A percentile compares a stretch with the other conserved stretches of the same genome.
Conservation (phyloP, 2,113 vertebrate species). For the Pituophis catenifer region DNA sequence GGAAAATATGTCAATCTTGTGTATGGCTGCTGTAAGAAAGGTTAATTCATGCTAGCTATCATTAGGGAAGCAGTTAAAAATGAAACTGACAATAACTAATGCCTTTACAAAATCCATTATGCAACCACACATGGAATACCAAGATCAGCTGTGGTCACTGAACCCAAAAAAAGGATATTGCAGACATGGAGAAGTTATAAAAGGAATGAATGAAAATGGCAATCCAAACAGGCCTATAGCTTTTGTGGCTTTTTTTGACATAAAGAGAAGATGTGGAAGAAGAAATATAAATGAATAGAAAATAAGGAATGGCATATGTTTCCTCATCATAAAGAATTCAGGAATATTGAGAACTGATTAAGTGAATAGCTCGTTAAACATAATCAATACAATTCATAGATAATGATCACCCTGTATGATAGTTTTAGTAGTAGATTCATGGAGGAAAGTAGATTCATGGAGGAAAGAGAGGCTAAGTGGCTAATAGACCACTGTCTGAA, state of each 20-base stretch:
- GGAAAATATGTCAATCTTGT: not conserved
- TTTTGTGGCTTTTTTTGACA: not conserved
- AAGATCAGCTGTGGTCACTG: not conserved
- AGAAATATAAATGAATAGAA: not conserved
- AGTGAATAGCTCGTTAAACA: not conserved
- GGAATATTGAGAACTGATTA: not conserved
- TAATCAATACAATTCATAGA: not conserved
- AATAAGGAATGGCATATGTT: not conserved
- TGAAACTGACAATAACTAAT: not conserved
- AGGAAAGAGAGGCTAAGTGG: not conserved
- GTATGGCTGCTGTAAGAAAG: not conserved
- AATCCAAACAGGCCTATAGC: not conserved
- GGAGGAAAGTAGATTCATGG: not conserved
- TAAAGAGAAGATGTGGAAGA: not conserved
- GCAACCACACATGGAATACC: not conserved
- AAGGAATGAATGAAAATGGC: not conserved
- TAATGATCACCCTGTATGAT: not conserved
- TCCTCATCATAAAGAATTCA: not conserved
- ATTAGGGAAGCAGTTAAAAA: not conserved
- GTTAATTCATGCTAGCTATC: not conserved
- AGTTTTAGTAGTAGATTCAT: not conserved
- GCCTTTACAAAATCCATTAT: not conserved
- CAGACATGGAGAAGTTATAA: not conserved
- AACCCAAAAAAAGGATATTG: not conserved
- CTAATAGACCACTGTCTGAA: not conserved